A percentile compares a stretch with the other conserved stretches of the same genome.
Conservation (phyloP, 30 jellyfish, hydroid and myxozoan species). For the Phacellophora camtschatica region DNA sequence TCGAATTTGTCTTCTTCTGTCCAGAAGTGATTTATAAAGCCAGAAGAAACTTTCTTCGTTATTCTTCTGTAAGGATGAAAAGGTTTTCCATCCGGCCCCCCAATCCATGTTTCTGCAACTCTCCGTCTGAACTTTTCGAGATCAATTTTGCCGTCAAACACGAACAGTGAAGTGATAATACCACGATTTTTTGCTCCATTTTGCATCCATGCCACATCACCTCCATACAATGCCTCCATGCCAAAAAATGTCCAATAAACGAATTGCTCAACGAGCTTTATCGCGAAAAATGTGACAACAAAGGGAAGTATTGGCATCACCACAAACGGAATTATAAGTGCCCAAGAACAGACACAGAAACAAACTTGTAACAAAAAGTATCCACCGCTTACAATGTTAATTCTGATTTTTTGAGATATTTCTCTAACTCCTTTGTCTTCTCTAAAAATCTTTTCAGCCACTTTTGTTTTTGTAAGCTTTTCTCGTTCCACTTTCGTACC, state of each 20-base stretch:
- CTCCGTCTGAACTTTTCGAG: constrained; percentile 13
- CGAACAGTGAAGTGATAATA: constrained; percentile 48
- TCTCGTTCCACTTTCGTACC: no score
- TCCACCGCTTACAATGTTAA: background rate
- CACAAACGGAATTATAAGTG: background rate
- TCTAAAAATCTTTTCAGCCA: background rate
- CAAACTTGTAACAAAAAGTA: background rate
- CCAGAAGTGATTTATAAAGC: constrained; percentile 70
- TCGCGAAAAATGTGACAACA: background rate
- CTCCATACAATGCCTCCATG: constrained; percentile 57
- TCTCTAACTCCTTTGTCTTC: background rate
- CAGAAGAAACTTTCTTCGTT: constrained; percentile 20
- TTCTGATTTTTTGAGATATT: background rate
- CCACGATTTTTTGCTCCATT: constrained; percentile 70
- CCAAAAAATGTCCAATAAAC: constrained; percentile 1
- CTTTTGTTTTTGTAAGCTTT: no score
- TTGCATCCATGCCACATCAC: constrained; percentile 75
- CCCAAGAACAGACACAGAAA: constrained; percentile 30
- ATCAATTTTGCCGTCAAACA: constrained; percentile 49
- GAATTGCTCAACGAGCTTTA: constrained; percentile 11
- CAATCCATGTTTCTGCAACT: constrained; percentile 18
- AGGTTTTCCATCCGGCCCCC: background rate
- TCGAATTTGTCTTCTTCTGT: constrained; percentile 52
- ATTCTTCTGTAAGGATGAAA: constrained; percentile 59
- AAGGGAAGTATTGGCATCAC: constrained; percentile 41